A percentile compares a stretch with the other conserved stretches of the same genome.
Conservation (phyloP, 2,888 invertebrate genomes). For the Diachrysia chrysitis region DNA sequence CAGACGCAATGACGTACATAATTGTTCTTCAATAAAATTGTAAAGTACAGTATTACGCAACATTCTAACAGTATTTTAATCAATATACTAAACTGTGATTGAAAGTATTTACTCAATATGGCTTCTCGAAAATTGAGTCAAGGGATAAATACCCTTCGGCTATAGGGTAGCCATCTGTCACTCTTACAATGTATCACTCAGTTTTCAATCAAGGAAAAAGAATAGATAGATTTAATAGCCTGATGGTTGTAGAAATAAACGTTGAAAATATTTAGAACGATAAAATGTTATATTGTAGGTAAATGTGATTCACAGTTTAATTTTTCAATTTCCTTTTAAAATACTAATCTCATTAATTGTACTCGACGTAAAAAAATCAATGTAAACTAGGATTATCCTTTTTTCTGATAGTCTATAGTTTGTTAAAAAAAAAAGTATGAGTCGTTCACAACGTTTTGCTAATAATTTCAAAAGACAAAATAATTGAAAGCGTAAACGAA, state of each 20-base stretch:
- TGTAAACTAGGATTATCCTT: too few species aligned
- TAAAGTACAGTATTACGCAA: neutral
- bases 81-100: constrained; percentile 13
- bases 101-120: constrained; percentile 50
- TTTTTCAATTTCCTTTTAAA: too few species aligned
- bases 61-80: neutral
- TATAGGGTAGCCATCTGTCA: constrained; percentile 53
- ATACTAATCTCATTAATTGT: too few species aligned
- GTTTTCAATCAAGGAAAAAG: constrained; percentile 37
- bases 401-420: too few species aligned
- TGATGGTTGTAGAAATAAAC: constrained; percentile 5
- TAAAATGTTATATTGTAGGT: too few species aligned
- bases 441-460: too few species aligned
- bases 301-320: too few species aligned
- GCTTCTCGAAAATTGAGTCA: constrained; percentile 37
- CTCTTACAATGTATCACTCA: constrained; percentile 37
- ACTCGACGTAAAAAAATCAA: too few species aligned
- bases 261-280: constrained; percentile 18
- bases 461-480: neutral
- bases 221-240: neutral
- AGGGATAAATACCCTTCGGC: constrained; percentile 33
- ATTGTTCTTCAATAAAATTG: too few species aligned
- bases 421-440: too few species aligned
- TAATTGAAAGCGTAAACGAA: constrained; percentile 25
- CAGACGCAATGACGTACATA: too few species aligned